Percentiles rank a stretch among this genome's conserved stretches.
phyloP scores from a whole-genome alignment of 2,113 vertebrate genomes.

The Spea multiplicata region DNA sequence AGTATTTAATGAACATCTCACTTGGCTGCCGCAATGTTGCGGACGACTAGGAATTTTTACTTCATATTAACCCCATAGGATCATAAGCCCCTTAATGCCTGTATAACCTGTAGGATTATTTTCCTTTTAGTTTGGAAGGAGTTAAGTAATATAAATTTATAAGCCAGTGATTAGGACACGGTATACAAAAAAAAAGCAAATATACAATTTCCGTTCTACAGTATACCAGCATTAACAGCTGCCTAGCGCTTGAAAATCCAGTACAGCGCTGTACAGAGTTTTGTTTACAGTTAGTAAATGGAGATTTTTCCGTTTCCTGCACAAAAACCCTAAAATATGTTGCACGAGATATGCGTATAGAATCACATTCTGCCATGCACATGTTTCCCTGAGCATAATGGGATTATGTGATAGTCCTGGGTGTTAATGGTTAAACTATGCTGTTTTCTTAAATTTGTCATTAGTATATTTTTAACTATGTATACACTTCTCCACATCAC shows the following conservation, averaged over 20 bases:
- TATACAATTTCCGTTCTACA: neutral
- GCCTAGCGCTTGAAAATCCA: neutral
- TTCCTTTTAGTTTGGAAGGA: neutral
- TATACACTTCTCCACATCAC: no score
- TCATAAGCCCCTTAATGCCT: neutral
- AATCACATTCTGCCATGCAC: no score
- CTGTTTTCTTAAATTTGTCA: no score
- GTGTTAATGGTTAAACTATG: no score
- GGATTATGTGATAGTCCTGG: no score
- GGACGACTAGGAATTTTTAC: neutral
- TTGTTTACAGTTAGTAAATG: neutral
- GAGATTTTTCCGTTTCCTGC: neutral
- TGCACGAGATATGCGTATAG: no score
- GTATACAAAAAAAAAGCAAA: neutral
- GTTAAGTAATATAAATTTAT: neutral
- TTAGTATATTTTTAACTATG: no score
- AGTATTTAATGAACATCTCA: constrained; percentile 30
- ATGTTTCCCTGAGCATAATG: no score
- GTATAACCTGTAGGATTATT: neutral
- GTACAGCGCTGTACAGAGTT: neutral
- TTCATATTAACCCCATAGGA: constrained; percentile 22
- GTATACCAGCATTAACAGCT: neutral
- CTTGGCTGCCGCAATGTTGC: constrained; percentile 18
- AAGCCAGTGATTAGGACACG: neutral
- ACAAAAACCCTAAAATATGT: neutral